These are phyloP conservation scores for Ferdinandea cuprea DNA, from an alignment of 2,888 invertebrate species.

Conservation along the genomic window DNA sequence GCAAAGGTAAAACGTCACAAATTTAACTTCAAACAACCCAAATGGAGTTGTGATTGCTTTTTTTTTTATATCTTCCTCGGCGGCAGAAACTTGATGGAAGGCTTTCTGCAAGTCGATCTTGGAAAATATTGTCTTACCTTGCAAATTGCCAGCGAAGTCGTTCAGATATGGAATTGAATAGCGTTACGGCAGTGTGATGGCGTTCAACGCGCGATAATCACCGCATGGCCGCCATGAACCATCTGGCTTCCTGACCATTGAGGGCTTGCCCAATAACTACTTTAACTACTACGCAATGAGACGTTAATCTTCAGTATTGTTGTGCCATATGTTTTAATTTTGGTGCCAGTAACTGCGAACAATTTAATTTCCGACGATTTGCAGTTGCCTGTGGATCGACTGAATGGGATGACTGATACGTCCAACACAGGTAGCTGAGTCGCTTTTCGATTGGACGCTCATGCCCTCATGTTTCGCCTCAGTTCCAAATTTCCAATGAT, in stretches of 20 bases:
- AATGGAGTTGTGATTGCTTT: conserved; percentile 27
- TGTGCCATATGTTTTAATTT: background rate
- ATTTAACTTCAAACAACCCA: conserved; percentile 35
- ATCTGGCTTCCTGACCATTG: conserved; percentile 77
- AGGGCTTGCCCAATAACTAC: conserved; percentile 80
- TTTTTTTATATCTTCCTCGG: background rate
- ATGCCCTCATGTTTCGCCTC: background rate
- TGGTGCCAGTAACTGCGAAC: conserved; percentile 10
- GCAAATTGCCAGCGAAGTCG: background rate
- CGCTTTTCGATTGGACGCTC: background rate
- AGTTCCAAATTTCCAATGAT: conserved; percentile 5
- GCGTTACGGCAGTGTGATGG: conserved; percentile 77
- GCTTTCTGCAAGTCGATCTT: conserved; percentile 6
- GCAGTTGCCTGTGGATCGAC: too few species aligned
- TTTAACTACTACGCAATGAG: background rate
- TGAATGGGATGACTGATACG: conserved; percentile 3
- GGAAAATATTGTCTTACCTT: conserved; percentile 5
- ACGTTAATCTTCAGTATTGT: background rate
- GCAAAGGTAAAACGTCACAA: conserved; percentile 23
- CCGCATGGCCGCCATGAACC: conserved; percentile 78
- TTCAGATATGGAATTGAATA: conserved; percentile 75
- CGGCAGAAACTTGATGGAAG: background rate
- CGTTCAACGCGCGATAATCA: conserved; percentile 72
- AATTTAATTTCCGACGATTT: conserved; percentile 3
- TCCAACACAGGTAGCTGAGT: conserved; percentile 3